These are phyloP conservation scores for Arothron firmamentum DNA, from an alignment of 2,113 vertebrate species.

Conservation along the genomic window DNA sequence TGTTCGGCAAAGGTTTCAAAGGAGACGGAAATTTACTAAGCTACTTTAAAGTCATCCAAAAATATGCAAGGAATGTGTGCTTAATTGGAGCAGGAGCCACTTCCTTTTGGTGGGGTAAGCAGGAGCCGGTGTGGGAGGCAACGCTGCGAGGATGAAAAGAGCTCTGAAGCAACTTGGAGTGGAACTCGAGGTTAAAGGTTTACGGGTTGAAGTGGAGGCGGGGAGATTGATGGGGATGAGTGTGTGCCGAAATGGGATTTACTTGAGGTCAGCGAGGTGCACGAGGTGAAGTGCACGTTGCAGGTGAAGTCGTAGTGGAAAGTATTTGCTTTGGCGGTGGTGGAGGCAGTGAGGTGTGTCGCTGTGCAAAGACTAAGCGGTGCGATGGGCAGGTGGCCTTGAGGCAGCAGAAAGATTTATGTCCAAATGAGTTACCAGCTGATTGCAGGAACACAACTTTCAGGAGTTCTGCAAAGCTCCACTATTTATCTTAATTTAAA, in stretches of 20 bases:
- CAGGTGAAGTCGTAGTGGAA: slow-evolving; percentile 19
- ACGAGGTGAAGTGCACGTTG: slow-evolving; percentile 22
- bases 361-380: not conserved
- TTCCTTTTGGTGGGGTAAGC: slow-evolving; percentile 35
- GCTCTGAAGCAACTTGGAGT: slow-evolving; percentile 38
- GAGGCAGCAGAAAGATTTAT: slow-evolving; percentile 44
- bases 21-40: slow-evolving; percentile 4
- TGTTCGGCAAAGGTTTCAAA: slow-evolving; percentile 10
- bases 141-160: slow-evolving; percentile 32
- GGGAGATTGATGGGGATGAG: slow-evolving; percentile 56
- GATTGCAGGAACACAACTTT: slow-evolving; percentile 14
- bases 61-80: slow-evolving; percentile 67
- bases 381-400: slow-evolving; percentile 38
- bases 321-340: slow-evolving; percentile 32
- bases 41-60: slow-evolving; percentile 44
- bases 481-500: not conserved
- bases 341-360: slow-evolving; percentile 4
- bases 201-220: slow-evolving; percentile 34
- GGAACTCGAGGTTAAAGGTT: slow-evolving; percentile 59
- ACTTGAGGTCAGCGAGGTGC: slow-evolving; percentile 40
- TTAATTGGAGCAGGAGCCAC: slow-evolving; percentile 66
- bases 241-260: slow-evolving; percentile 46
- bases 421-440: slow-evolving; percentile 20
- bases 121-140: slow-evolving; percentile 7
- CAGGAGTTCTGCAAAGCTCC: not conserved